Evolutionary conservation across 2,797 vertebrate species (phyloP).

Genomic region (Phrynocephalus guinanensis): DNA sequence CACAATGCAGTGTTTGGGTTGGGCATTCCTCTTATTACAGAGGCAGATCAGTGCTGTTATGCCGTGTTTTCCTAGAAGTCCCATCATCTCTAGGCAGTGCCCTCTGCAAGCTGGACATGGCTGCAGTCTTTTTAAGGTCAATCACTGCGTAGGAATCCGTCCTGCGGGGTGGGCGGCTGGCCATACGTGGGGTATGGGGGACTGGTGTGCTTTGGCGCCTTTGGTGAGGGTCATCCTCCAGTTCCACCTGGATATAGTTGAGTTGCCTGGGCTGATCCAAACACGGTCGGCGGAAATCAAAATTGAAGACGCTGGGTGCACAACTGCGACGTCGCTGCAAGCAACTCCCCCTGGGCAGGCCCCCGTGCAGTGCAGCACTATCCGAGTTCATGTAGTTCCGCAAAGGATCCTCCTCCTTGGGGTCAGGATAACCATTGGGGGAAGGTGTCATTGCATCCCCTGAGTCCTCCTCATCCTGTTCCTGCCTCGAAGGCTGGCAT

Average conservation of each 20-base stretch:
- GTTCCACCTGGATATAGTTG: constrained; percentile 99
- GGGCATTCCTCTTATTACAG: constrained; percentile 82
- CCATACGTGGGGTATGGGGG: constrained; percentile 71
- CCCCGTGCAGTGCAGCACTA: constrained; percentile 70
- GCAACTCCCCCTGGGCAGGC: constrained; percentile 72
- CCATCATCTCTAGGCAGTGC: constrained; percentile 96
- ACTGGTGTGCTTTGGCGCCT: constrained; percentile 68
- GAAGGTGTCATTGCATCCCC: constrained; percentile 87
- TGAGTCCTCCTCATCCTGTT: constrained; percentile 78
- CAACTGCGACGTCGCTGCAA: constrained; percentile 71
- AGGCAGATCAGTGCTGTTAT: constrained; percentile 99
- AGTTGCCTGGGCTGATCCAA: constrained; percentile 87
- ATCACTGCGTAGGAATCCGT: constrained; percentile 96
- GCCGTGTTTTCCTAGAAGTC: constrained; percentile 96
- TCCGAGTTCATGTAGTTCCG: constrained; percentile 91
- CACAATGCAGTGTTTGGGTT: constrained; percentile 29
- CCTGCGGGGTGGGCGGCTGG: constrained; percentile 80
- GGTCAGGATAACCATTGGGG: constrained; percentile 84
- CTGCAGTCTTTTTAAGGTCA: constrained; percentile 97
- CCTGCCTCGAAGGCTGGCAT: constrained; percentile 83
- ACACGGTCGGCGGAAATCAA: constrained; percentile 87
- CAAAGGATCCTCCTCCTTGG: constrained; percentile 82
- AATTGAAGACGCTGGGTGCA: constrained; percentile 87
- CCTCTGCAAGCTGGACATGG: constrained; percentile 98
- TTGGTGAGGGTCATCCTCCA: constrained; percentile 84